Conservation (phyloP, 1,140 invertebrate genomes). For the Plutomurus gul region DNA sequence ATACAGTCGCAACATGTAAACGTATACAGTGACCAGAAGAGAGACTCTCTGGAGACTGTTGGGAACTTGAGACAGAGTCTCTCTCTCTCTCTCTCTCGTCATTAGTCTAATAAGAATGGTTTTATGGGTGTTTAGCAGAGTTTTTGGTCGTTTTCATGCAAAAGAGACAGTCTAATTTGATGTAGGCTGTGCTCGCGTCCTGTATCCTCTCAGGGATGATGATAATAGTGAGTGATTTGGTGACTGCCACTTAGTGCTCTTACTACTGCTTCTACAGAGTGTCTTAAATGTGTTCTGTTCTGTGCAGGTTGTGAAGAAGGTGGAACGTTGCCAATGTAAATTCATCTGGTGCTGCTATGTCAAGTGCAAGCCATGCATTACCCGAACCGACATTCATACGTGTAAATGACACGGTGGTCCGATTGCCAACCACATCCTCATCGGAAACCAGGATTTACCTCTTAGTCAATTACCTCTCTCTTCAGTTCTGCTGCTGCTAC, state of each 20-base stretch:
- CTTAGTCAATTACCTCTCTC: constrained; percentile 43
- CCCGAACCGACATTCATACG: constrained; percentile 63
- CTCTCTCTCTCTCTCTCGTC: no score
- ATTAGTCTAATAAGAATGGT: not conserved
- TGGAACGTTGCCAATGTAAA: constrained; percentile 65
- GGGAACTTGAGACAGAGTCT: not conserved
- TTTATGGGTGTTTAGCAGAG: not conserved
- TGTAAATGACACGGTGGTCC: constrained; percentile 61
- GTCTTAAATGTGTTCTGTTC: not conserved
- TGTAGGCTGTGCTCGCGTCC: no score
- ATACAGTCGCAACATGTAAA: no score
- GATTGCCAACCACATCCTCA: constrained; percentile 27
- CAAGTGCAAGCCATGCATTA: constrained; percentile 67
- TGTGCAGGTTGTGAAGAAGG: constrained; percentile 57
- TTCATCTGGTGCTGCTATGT: constrained; percentile 72
- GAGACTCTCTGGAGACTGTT: not conserved
- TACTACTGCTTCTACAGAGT: no score
- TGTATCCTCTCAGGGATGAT: not conserved
- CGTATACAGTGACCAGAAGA: no score
- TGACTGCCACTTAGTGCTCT: no score
- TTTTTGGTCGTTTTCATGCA: not conserved
- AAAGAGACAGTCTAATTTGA: not conserved
- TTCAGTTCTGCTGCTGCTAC: not conserved
- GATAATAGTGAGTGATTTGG: not conserved
- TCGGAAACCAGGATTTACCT: constrained; percentile 35